Evolutionary conservation across 2,797 vertebrate species (phyloP), one percentile per base, ranked within the genome.

Genomic region (Podargus strigoides): DNA sequence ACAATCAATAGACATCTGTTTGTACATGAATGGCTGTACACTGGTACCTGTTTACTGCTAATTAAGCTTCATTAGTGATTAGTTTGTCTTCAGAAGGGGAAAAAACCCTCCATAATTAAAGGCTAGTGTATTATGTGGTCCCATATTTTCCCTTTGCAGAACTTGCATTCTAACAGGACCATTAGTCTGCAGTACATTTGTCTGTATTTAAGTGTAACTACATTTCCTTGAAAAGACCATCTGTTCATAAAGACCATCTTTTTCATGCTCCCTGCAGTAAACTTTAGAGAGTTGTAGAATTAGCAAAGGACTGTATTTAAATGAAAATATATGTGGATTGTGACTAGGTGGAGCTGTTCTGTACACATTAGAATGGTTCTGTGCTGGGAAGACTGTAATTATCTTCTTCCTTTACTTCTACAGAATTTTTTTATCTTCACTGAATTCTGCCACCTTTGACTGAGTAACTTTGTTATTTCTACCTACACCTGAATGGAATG

Each of bases 1-100:
- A 96, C 95, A 98, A 98, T 98, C 98, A 97, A 98, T 98, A 97
- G 95, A 97, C 98, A 98, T 98, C 97, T 98, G 98, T 95, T 97
- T 97, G 97, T 94, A 97, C 77, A 27, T 58, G 92, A 93, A 89
- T 84, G 90, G 89, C 87, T 96, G 85, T 96, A 85, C 87, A 75
- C 66, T 49, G 93, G 91, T 96, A 97, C 96, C 97, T 97, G 91
- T 94, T 98, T 97, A 96, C 70, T 87, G 92, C 94, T 97, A 97
- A 97, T 97, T 97, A 97, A 95, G 89, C 94, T 97, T 97, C 96
- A 95, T 98, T 98, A 97, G 96, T 86, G 91, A 96, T 95, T 91
- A 94, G 95, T 96, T 97, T 97, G 94, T 96, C 97, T 97, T 98
- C 92, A 95, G 91, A 96, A 93, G 69, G 85, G 91, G 92, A 82